Evolutionary conservation across 2,797 vertebrate genomes (phyloP).

Genomic region (Holocentrus rufus): DNA sequence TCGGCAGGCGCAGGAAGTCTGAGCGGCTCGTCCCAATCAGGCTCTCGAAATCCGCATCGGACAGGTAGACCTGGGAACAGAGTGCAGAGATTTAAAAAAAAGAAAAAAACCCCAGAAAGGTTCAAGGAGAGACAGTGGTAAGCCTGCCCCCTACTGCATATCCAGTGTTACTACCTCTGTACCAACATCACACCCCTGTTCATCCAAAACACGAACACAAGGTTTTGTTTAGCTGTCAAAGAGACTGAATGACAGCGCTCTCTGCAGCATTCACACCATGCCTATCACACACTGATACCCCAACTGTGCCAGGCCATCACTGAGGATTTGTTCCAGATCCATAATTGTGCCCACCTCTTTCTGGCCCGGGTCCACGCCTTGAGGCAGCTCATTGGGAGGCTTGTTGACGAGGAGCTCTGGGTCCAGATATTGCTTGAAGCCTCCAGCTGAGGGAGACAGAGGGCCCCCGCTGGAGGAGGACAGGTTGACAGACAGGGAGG

Average conservation of each 20-base stretch:
- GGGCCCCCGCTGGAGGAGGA: conserved; percentile 5
- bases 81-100: background rate
- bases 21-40: conserved; percentile 87
- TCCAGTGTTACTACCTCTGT: conserved; percentile 19
- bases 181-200: background rate
- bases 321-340: background rate
- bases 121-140: conserved; percentile 8
- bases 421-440: conserved; percentile 45
- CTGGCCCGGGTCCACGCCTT: conserved; percentile 83
- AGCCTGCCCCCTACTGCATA: conserved; percentile 59
- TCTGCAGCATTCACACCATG: conserved; percentile 5
- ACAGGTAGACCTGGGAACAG: conserved; percentile 85
- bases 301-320: background rate
- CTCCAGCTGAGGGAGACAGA: conserved; percentile 35
- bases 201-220: background rate
- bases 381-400: conserved; percentile 79
- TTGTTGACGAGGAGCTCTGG: conserved; percentile 81
- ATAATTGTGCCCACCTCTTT: conserved; percentile 82
- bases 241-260: conserved; percentile 3
- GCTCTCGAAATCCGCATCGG: conserved; percentile 86
- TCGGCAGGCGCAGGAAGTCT: conserved; percentile 87
- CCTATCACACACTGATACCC: background rate
- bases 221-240: background rate
- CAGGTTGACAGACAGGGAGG: background rate
- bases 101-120: background rate